A percentile compares a stretch with the other conserved stretches of the same genome.
These are phyloP conservation scores for Anableps anableps DNA, from an alignment of 2,797 vertebrate genomes.

Conservation along the genomic window DNA sequence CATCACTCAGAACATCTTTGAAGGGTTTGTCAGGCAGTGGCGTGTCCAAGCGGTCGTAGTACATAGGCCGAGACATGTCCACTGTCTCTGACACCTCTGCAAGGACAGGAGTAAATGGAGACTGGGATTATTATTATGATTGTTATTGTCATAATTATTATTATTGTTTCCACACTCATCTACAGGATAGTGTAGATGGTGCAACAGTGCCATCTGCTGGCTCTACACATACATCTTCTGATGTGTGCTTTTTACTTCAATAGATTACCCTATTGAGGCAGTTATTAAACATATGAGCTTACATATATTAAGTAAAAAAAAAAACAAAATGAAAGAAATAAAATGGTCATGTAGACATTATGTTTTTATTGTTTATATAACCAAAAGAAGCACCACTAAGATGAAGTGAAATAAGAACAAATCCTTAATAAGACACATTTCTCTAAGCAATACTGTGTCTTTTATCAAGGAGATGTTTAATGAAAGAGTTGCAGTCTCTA, in stretches of 20 bases:
- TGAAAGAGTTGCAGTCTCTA: not conserved
- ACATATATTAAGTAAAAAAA: not conserved
- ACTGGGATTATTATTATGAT: not conserved
- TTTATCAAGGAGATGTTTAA: not conserved
- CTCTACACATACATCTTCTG: not conserved
- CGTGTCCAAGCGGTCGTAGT: slow-evolving; percentile 76
- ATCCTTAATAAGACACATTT: not conserved
- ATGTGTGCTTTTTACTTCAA: not conserved
- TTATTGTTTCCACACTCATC: not conserved
- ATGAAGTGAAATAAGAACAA: not conserved
- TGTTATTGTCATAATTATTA: not conserved
- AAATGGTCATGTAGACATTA: too few relatives aligned
- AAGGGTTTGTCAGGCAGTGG: slow-evolving; percentile 85
- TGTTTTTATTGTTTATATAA: too few relatives aligned
- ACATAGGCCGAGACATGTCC: slow-evolving; percentile 80
- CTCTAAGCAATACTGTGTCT: not conserved
- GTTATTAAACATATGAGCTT: not conserved
- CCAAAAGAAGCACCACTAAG: not conserved
- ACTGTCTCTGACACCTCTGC: slow-evolving; percentile 60
- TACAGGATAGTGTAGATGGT: not conserved
- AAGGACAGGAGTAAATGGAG: not conserved
- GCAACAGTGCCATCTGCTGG: slow-evolving; percentile 48
- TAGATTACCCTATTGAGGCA: not conserved
- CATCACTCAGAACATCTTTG: slow-evolving; percentile 65
- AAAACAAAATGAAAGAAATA: not conserved